Percentiles rank a stretch among this genome's conserved stretches.
Conservation (phyloP, 2,888 invertebrate species). For the Troides oblongomaculatus region DNA sequence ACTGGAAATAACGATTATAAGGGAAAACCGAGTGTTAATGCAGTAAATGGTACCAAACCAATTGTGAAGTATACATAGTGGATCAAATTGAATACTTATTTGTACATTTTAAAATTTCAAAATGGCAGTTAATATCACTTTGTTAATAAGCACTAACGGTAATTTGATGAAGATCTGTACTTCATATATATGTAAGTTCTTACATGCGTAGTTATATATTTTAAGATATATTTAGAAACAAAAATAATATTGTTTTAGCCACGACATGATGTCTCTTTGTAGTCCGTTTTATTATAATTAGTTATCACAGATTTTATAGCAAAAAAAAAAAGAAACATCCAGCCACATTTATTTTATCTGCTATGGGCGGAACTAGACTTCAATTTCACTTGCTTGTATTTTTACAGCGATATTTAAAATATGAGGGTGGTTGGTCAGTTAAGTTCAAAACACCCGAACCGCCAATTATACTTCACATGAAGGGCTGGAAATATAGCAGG, state of each 20-base stretch:
- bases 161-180: constrained; percentile 31
- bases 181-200: constrained; percentile 29
- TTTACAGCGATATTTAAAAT: no score
- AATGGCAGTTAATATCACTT: constrained; percentile 73
- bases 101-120: constrained; percentile 42
- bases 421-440: no score
- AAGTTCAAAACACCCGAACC: no score
- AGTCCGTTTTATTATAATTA: constrained; percentile 53
- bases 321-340: constrained; percentile 43
- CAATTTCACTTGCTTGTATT: no score
- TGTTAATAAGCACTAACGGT: constrained; percentile 50
- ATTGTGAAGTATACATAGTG: constrained; percentile 16
- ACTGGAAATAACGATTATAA: neutral
- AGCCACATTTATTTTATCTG: constrained; percentile 27
- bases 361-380: no score
- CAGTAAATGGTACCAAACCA: neutral
- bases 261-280: constrained; percentile 42
- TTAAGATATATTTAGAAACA: constrained; percentile 30
- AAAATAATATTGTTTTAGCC: constrained; percentile 33
- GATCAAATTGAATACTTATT: constrained; percentile 34
- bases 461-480: no score
- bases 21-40: neutral
- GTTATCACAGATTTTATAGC: constrained; percentile 74
- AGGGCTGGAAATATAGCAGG: no score
- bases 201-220: constrained; percentile 31